A percentile compares a stretch with the other conserved stretches of the same genome.
These are phyloP conservation scores for Chiloscyllium punctatum DNA, from an alignment of 2,797 vertebrate genomes.

Conservation along the genomic window DNA sequence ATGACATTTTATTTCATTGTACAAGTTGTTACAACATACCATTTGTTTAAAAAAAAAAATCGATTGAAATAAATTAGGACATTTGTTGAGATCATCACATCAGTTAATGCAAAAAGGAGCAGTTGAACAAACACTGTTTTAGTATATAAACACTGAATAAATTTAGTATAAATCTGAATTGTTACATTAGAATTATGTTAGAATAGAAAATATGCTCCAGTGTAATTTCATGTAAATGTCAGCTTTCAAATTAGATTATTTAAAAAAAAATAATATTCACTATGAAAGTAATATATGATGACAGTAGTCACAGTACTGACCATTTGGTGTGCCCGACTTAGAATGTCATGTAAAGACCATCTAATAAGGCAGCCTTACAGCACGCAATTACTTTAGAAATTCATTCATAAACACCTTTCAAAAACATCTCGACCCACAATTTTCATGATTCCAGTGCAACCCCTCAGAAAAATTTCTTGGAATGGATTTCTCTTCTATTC, in stretches of 20 bases:
- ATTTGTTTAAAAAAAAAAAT: background rate
- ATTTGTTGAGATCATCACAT: background rate
- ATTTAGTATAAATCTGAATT: background rate
- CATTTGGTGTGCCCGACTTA: background rate
- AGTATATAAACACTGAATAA: background rate
- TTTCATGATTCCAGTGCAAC: background rate
- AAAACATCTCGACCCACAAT: background rate
- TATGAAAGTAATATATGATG: background rate
- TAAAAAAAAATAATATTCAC: background rate
- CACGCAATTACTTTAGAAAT: background rate
- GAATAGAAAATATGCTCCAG: background rate
- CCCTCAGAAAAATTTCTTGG: constrained; percentile 42
- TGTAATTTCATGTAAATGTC: background rate
- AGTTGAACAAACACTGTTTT: background rate
- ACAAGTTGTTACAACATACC: background rate
- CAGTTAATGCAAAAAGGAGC: background rate
- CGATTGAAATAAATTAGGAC: constrained; percentile 20
- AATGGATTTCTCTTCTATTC: constrained; percentile 33
- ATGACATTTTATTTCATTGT: background rate
- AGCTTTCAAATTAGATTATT: background rate
- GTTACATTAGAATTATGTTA: background rate
- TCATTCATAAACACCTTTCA: background rate
- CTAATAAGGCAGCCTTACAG: background rate
- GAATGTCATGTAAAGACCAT: background rate
- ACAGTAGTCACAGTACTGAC: too few relatives aligned